phyloP scores from a whole-genome alignment of 2,113 vertebrate genomes.

The Setophaga coronata region DNA sequence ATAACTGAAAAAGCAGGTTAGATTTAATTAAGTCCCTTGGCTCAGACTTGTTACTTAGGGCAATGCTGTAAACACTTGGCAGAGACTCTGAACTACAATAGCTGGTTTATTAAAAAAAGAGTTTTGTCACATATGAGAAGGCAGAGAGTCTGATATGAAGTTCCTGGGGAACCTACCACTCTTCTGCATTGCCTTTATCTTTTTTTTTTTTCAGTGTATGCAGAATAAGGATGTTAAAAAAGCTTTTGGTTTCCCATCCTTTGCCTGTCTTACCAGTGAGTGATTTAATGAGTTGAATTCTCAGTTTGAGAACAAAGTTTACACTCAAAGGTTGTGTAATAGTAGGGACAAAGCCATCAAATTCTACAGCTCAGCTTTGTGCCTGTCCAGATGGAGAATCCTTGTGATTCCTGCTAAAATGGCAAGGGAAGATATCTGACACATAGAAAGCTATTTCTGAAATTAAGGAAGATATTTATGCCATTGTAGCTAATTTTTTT shows the following conservation, averaged over 20 bases:
- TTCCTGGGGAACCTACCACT: neutral
- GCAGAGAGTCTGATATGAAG: neutral
- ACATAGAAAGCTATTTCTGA: neutral
- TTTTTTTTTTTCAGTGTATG: neutral
- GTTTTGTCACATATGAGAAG: conserved; percentile 24
- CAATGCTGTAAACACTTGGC: conserved; percentile 51
- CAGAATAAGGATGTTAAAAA: neutral
- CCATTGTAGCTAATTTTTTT: neutral
- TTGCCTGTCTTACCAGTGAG: neutral
- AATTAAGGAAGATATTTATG: neutral
- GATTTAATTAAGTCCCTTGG: conserved; percentile 58
- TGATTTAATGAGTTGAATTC: neutral
- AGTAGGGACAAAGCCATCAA: neutral
- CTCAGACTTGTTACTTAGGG: conserved; percentile 45
- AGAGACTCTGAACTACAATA: conserved; percentile 5
- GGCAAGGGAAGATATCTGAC: neutral
- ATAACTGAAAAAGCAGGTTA: conserved; percentile 49
- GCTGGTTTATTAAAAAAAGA: conserved; percentile 33
- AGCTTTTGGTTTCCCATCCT: neutral
- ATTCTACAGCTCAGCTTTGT: neutral
- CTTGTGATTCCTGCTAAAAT: neutral
- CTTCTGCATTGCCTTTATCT: neutral
- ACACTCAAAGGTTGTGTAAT: neutral
- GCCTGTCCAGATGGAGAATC: neutral
- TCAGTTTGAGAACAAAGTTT: neutral